Percentiles rank a stretch among this genome's conserved stretches.
Conservation (phyloP, 2,888 invertebrate genomes). For the Drosophila sordidula region DNA sequence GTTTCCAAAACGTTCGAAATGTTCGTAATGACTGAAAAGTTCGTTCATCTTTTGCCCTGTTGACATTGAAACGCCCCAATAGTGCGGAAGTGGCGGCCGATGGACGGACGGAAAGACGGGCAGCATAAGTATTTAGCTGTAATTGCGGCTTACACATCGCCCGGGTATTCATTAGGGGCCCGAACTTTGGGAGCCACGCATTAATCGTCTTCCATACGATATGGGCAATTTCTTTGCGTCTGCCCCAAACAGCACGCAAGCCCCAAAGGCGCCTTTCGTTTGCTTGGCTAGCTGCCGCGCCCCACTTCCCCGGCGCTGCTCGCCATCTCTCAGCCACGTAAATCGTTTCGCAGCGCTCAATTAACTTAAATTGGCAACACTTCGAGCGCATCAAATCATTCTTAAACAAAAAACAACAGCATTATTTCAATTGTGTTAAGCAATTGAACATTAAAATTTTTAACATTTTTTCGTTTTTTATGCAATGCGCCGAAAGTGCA, state of each 20-base stretch:
- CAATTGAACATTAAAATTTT: conserved; percentile 59
- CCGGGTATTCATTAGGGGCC: conserved; percentile 48
- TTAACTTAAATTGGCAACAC: conserved; percentile 63
- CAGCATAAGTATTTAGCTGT: conserved; percentile 56
- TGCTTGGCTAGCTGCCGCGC: conserved; percentile 20
- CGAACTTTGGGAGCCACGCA: conserved; percentile 23
- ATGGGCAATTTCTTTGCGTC: conserved; percentile 43
- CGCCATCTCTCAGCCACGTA: conserved; percentile 47
- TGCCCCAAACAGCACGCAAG: conserved; percentile 34
- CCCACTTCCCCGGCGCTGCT: not conserved
- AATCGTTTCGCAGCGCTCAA: conserved; percentile 64
- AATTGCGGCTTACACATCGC: conserved; percentile 61
- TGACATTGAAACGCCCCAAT: conserved; percentile 68
- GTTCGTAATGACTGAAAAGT: conserved; percentile 57
- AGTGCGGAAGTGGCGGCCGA: conserved; percentile 61
- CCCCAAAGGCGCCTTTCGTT: conserved; percentile 26
- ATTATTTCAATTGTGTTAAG: conserved; percentile 58
- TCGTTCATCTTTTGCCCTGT: conserved; percentile 70
- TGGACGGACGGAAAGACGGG: not conserved
- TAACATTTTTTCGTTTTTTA: conserved; percentile 26
- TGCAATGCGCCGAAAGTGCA: conserved; percentile 35
- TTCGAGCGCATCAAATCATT: conserved; percentile 73
- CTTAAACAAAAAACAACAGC: conserved; percentile 42
- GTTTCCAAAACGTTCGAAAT: conserved; percentile 45
- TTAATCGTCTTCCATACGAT: conserved; percentile 2